Evolutionary conservation across 2,113 vertebrate genomes (phyloP).

Genomic region (Andinoacara biseriatus): DNA sequence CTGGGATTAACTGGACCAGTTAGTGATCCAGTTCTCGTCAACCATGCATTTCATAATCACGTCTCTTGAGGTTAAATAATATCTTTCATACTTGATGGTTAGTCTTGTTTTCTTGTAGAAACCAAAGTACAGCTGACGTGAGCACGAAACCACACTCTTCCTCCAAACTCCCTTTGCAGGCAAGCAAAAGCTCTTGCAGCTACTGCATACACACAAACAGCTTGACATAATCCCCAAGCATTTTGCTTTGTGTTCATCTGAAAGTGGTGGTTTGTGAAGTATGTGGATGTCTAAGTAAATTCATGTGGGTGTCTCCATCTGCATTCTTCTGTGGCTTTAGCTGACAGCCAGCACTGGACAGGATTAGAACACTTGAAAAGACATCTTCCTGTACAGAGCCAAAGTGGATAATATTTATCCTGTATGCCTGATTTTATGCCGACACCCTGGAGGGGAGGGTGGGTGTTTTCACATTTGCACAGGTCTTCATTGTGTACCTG

Average conservation of each 20-base stretch:
- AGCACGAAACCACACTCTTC: not conserved
- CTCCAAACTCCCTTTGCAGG: not conserved
- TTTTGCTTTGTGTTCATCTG: slow-evolving; percentile 24
- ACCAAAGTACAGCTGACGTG: not conserved
- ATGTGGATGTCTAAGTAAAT: slow-evolving; percentile 22
- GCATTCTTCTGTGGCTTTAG: slow-evolving; percentile 22
- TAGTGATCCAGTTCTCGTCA: slow-evolving; percentile 5
- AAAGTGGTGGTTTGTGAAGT: slow-evolving; percentile 42
- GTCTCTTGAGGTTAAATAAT: not conserved
- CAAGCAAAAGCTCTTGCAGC: not conserved
- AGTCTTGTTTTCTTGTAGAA: not conserved
- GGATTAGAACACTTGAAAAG: slow-evolving; percentile 31
- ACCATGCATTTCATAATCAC: not conserved
- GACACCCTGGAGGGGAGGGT: not conserved
- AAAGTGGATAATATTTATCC: not conserved
- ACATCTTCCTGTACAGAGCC: slow-evolving; percentile 13
- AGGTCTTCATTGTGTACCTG: not conserved
- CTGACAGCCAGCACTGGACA: slow-evolving; percentile 2
- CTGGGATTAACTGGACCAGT: not conserved
- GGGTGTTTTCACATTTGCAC: not conserved
- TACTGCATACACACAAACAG: not conserved
- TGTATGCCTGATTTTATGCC: not conserved
- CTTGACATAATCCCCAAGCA: not conserved
- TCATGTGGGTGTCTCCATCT: slow-evolving; percentile 20
- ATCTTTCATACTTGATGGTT: not conserved